Percentiles rank a stretch among this genome's conserved stretches.
These are phyloP conservation scores for Fringilla coelebs DNA, from an alignment of 2,797 vertebrate species.

Conservation along the genomic window DNA sequence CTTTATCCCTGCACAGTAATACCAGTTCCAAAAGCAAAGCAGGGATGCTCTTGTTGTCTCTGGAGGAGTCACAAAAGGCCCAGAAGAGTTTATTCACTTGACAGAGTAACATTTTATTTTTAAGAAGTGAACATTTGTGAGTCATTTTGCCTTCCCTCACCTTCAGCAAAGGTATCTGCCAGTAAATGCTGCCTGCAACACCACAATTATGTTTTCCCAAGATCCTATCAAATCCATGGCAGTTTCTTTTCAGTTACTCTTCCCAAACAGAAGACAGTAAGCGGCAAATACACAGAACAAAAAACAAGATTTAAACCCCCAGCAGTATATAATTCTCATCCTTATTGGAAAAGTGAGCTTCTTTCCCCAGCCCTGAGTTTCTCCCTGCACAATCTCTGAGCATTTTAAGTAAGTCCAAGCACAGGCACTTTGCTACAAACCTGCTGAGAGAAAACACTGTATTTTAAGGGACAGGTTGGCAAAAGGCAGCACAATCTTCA, in stretches of 20 bases:
- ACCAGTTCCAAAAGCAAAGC: neutral
- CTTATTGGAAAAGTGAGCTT: neutral
- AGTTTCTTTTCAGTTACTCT: neutral
- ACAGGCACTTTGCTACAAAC: neutral
- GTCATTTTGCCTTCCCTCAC: neutral
- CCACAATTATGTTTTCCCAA: neutral
- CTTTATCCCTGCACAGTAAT: neutral
- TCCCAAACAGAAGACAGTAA: neutral
- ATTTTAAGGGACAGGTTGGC: neutral
- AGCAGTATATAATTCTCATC: neutral
- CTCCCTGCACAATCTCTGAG: neutral
- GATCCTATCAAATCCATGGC: neutral
- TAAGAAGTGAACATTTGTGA: neutral
- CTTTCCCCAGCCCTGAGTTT: neutral
- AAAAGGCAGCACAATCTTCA: neutral
- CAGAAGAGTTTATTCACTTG: neutral
- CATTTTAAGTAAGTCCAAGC: neutral
- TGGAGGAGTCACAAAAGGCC: neutral
- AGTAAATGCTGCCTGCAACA: neutral
- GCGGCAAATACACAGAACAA: neutral
- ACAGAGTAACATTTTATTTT: neutral
- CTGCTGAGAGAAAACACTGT: neutral
- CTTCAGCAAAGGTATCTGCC: neutral
- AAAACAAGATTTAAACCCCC: neutral
- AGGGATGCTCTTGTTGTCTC: neutral